Percentiles rank a stretch among this genome's conserved stretches.
phyloP scores from a whole-genome alignment of 2,113 vertebrate genomes.

The Trinectes maculatus region DNA sequence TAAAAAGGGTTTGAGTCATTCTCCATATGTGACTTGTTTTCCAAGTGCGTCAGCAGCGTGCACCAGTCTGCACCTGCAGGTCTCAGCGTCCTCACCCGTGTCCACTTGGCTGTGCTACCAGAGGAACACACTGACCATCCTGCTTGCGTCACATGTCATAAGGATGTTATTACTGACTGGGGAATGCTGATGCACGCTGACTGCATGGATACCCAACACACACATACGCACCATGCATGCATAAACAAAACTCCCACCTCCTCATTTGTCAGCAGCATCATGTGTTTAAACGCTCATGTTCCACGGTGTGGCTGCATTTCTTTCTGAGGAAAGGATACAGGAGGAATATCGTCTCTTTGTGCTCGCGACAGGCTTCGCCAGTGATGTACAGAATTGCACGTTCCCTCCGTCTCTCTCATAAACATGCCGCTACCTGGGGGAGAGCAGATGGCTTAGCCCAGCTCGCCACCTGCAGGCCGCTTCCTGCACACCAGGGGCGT shows the following conservation, averaged over 20 bases:
- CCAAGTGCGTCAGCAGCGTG: slow-evolving; percentile 69
- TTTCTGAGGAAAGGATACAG: slow-evolving; percentile 5
- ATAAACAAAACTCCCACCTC: slow-evolving; percentile 37
- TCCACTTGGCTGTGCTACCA: slow-evolving; percentile 38
- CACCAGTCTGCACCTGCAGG: slow-evolving; percentile 67
- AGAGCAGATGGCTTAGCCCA: slow-evolving; percentile 82
- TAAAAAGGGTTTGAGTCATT: slow-evolving; percentile 77
- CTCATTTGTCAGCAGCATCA: slow-evolving; percentile 45
- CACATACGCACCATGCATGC: slow-evolving; percentile 8
- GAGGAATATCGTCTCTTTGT: slow-evolving; percentile 35
- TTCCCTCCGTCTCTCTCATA: slow-evolving; percentile 71
- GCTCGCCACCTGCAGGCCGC: slow-evolving; percentile 80
- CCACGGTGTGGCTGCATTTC: slow-evolving; percentile 3
- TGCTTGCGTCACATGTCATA: slow-evolving; percentile 47
- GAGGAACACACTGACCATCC: slow-evolving; percentile 19
- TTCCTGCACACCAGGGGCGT: slow-evolving; percentile 63
- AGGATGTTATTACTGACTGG: slow-evolving; percentile 39
- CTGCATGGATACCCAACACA: slow-evolving; percentile 46
- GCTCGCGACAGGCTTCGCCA: slow-evolving; percentile 60
- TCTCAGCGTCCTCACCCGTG: slow-evolving; percentile 55
- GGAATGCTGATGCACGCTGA: slow-evolving; percentile 66
- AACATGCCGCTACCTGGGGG: slow-evolving; percentile 77
- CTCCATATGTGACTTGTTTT: slow-evolving; percentile 77
- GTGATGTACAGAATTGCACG: slow-evolving; percentile 73
- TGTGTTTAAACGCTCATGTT: slow-evolving; percentile 31